Evolutionary conservation across 1,140 invertebrate species (phyloP), one percentile per base, ranked within the genome.

Genomic region (Hycleus phaleratus): DNA sequence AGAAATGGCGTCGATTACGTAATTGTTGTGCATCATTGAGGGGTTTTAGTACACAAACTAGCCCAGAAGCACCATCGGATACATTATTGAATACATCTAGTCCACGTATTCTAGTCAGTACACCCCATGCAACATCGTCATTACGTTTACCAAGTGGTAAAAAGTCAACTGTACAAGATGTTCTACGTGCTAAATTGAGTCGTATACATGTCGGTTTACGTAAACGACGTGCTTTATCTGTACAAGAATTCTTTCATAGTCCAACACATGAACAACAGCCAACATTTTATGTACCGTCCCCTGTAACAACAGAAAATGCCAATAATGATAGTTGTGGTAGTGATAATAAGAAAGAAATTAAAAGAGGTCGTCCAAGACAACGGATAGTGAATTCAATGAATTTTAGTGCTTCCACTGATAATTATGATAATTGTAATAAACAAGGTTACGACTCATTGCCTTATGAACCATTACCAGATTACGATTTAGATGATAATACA

Each of bases 1-100:
- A 86, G 71, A 78, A 84, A 76, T 87, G 85, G 85, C 75, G 84
- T 61, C 81, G 83, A 65, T 73, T 87, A 44, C 77, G 84, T 18
- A 75, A 85, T 53, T 77, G 85, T 56, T 87, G 84, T 71, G 84
- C 85, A 2, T 75, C 82, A 7, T 74, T 85, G 60, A 73, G 82
- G 65, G 73, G 78, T 60, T 68, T 79, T 62, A 74, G 80, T 65
- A 73, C 78, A 50, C 68, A 67, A 72, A 77, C 52, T 70, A 76
- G 65, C 75, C 77, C 26, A 73, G 79, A 54, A 74, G 76, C 56
- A 71, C 79, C 59, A 72, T 73, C 66, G 69, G 78, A 68, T 69
- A 69, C 57, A 70, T 74, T 74, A 9, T 62, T 72, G 53, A 68
- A 66, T 64, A 73, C 10, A 70, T 72, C 46, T 71, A 73, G 46